Conservation (phyloP, 2,797 vertebrate genomes). For the Nannoperca obscura region DNA sequence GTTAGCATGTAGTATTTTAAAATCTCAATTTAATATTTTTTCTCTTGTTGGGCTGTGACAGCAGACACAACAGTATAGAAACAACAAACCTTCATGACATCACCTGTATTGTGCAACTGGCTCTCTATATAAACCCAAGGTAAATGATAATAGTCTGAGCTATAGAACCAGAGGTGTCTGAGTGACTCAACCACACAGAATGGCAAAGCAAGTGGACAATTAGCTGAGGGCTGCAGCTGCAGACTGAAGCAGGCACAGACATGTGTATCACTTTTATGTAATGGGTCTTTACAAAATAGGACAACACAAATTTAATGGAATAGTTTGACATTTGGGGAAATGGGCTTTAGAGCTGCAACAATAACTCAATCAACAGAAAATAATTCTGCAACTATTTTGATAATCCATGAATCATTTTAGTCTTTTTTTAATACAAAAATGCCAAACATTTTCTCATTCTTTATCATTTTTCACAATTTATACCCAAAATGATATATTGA, state of each 20-base stretch:
- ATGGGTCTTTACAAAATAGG: background rate
- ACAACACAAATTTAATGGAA: too few relatives aligned
- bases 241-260: background rate
- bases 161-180: background rate
- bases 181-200: background rate
- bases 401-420: too few relatives aligned
- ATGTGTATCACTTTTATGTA: background rate
- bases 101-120: background rate
- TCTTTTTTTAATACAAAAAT: too few relatives aligned
- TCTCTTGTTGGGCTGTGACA: background rate
- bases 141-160: background rate
- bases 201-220: background rate
- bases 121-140: background rate
- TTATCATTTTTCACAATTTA: too few relatives aligned
- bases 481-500: too few relatives aligned
- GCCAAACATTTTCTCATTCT: too few relatives aligned
- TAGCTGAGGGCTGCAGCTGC: background rate
- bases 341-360: too few relatives aligned
- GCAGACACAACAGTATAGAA: background rate
- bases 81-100: background rate
- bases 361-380: too few relatives aligned
- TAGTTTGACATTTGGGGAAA: too few relatives aligned
- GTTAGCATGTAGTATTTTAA: constrained; percentile 2
- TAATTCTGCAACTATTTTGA: too few relatives aligned
- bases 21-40: background rate